These are phyloP conservation scores for Bostrychus sinensis DNA, from an alignment of 2,113 vertebrate species.

Conservation along the genomic window DNA sequence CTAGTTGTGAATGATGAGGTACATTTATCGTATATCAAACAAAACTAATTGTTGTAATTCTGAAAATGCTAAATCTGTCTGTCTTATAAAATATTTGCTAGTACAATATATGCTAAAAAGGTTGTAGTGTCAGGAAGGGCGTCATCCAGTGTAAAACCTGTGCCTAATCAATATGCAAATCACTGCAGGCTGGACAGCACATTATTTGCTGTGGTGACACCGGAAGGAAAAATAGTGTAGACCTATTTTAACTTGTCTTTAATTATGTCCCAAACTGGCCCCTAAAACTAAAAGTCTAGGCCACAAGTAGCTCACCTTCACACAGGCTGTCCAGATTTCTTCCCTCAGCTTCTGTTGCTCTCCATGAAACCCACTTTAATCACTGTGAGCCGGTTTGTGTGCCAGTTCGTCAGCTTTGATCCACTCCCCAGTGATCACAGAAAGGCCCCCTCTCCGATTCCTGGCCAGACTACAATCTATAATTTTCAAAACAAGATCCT, in stretches of 20 bases:
- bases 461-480: background rate
- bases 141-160: too few relatives aligned
- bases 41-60: too few relatives aligned
- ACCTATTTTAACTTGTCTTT: background rate
- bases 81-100: too few relatives aligned
- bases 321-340: background rate
- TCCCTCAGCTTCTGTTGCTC: background rate
- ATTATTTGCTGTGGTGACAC: too few relatives aligned
- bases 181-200: too few relatives aligned
- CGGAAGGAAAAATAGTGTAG: background rate
- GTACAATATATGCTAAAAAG: too few relatives aligned
- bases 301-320: background rate
- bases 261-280: background rate
- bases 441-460: background rate
- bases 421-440: background rate
- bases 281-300: background rate
- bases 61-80: too few relatives aligned
- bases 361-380: constrained; percentile 6
- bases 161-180: too few relatives aligned
- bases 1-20: too few relatives aligned
- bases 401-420: constrained; percentile 24
- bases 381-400: background rate
- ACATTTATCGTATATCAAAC: too few relatives aligned
- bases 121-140: too few relatives aligned
- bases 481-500: constrained; percentile 9